Evolutionary conservation across 2,888 invertebrate species (phyloP).

Genomic region (Cantharis nigra): DNA sequence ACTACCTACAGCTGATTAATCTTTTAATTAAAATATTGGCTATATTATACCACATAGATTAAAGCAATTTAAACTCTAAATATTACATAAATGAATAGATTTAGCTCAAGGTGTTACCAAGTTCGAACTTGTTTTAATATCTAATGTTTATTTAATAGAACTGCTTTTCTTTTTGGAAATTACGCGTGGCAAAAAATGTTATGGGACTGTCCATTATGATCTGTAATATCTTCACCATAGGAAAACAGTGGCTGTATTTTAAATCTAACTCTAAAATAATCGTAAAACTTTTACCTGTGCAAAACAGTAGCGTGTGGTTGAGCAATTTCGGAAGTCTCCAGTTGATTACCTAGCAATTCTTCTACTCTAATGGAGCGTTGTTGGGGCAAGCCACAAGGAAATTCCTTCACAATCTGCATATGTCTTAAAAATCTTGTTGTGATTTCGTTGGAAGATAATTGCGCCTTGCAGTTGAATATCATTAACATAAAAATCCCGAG

Average conservation of each 20-base stretch:
- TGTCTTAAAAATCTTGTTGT: constrained; percentile 8
- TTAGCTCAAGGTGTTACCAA: background rate
- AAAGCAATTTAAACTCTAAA: background rate
- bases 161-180: background rate
- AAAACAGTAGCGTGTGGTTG: constrained; percentile 29
- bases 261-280: background rate
- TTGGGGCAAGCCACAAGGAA: constrained; percentile 26
- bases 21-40: background rate
- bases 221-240: background rate
- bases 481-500: constrained; percentile 24
- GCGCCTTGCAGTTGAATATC: constrained; percentile 14
- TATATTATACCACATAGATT: background rate
- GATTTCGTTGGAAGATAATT: constrained; percentile 6
- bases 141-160: background rate
- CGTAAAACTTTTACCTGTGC: constrained; percentile 22
- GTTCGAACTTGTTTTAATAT: background rate
- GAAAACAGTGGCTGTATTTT: background rate
- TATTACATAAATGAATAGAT: background rate
- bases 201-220: background rate
- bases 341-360: constrained; percentile 16
- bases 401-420: constrained; percentile 11
- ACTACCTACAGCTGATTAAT: background rate
- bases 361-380: constrained; percentile 20
- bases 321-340: constrained; percentile 16
- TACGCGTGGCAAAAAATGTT: background rate